phyloP scores from a whole-genome alignment of 2,797 vertebrate genomes.

The Crocodylus rhombifer region DNA sequence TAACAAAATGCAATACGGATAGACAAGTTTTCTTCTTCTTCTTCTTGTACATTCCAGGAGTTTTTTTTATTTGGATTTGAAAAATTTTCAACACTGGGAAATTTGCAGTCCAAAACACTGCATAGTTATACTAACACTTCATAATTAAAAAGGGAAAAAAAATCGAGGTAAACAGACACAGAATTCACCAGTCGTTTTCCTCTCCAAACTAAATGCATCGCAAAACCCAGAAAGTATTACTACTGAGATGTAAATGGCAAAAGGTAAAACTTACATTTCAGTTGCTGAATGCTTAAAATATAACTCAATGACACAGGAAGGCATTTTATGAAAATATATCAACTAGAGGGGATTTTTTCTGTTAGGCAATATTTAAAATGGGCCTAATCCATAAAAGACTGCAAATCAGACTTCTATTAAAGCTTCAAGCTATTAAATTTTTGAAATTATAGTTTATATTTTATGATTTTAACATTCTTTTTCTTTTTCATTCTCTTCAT shows the following conservation, averaged over 20 bases:
- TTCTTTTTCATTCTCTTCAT: not conserved
- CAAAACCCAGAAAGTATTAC: not conserved
- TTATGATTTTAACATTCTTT: not conserved
- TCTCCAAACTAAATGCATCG: not conserved
- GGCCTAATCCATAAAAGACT: not conserved
- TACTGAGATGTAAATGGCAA: not conserved
- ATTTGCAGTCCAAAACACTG: conserved; percentile 18
- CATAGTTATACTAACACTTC: not conserved
- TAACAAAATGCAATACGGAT: not conserved
- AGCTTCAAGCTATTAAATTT: not conserved
- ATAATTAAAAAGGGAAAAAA: rapidly evolving
- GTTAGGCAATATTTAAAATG: not conserved
- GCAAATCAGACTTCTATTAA: not conserved
- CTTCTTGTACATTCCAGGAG: not conserved
- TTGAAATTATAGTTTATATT: not conserved
- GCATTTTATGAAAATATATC: not conserved
- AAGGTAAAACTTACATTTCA: not conserved
- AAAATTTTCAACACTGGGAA: not conserved
- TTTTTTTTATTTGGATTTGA: not conserved
- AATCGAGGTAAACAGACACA: not conserved
- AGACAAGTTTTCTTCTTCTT: not conserved
- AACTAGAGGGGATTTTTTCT: not conserved
- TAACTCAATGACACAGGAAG: not conserved
- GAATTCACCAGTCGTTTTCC: not conserved
- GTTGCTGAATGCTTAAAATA: not conserved